Conservation (phyloP, 30 jellyfish, hydroid and myxozoan species). For the Clytia hemisphaerica region DNA sequence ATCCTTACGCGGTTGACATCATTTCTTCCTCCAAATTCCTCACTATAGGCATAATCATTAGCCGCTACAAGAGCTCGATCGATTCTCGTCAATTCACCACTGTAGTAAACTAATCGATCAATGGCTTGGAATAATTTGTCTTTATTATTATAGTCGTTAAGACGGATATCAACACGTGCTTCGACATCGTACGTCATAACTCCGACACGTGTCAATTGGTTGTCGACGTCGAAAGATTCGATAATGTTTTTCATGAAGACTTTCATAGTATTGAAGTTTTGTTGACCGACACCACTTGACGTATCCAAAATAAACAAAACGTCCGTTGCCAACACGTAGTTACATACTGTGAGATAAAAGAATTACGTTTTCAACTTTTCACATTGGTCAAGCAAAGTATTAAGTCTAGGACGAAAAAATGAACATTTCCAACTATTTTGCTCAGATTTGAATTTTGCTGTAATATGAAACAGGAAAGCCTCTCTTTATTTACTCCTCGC, state of each 20-base stretch:
- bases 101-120: conserved; percentile 45
- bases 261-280: conserved; percentile 59
- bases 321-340: conserved; percentile 66
- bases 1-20: conserved; percentile 61
- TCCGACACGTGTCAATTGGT: conserved; percentile 65
- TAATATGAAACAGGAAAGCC: no score
- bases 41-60: conserved; percentile 41
- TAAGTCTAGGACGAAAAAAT: no score
- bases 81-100: conserved; percentile 61
- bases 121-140: conserved; percentile 45
- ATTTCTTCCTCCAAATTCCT: conserved; percentile 51
- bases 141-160: conserved; percentile 24
- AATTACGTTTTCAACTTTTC: no score
- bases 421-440: no score
- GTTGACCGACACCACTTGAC: conserved; percentile 65
- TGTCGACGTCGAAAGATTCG: conserved; percentile 60
- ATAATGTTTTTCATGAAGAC: conserved; percentile 55
- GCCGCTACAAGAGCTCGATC: conserved; percentile 69
- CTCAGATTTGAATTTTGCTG: no score
- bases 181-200: conserved; percentile 46
- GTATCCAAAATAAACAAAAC: conserved; percentile 78
- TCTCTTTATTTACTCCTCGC: no score
- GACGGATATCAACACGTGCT: conserved; percentile 30
- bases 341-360: no score
- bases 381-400: no score